Base-by-base conservation (phyloP, 2,797 vertebrate genomes). In the Spinus olivaceus region DNA sequence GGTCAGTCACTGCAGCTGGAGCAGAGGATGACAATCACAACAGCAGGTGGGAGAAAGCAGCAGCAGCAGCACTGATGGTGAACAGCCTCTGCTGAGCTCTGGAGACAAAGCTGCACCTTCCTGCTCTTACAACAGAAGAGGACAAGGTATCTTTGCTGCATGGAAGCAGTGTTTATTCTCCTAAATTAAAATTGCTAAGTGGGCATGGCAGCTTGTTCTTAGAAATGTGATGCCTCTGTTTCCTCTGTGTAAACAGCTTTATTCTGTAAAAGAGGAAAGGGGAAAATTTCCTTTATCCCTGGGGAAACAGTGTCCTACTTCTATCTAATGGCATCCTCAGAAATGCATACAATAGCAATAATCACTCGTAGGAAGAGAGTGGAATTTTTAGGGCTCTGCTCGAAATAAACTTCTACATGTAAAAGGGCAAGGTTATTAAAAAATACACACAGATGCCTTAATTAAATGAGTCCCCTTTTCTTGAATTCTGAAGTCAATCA, bases 161-260 rank as follows among this genome's bases (percentile, higher is more conserved):
- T 4, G 51, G 39, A 35, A 64, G 21, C 5, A 7, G 15, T 0
- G 1, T 50, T 16, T 0, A 0, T 56, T 63, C 22, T 54, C 23
- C 53, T 46, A 12, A 12, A 65, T 57, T 10, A 69, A 90, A 56
- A 76, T 30, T 49, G 11, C 0, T 0, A 79, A 59, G 24, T 24
- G 37, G 10, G 8, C 19, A 42, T 13, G 32, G 44, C 19, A 70
- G 3, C 8, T 76, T 76, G 30, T 22, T 72, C 65, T 84, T 76
- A 51, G 71, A 92, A 59, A 50, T 0, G 6, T 3, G 16, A 37
- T 47, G 23, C 13, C 41, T 32, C 32, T 0, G 0, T 88, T 86
- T 93, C 14, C 4, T 76, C 33, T 69, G 8, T 35, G 22, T 64
- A 69, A 81, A 84, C 42, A 81, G 9, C 19, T 90, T 78, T 83